phyloP scores from a whole-genome alignment of 2,797 vertebrate species.

The Neopelma chrysocephalum region DNA sequence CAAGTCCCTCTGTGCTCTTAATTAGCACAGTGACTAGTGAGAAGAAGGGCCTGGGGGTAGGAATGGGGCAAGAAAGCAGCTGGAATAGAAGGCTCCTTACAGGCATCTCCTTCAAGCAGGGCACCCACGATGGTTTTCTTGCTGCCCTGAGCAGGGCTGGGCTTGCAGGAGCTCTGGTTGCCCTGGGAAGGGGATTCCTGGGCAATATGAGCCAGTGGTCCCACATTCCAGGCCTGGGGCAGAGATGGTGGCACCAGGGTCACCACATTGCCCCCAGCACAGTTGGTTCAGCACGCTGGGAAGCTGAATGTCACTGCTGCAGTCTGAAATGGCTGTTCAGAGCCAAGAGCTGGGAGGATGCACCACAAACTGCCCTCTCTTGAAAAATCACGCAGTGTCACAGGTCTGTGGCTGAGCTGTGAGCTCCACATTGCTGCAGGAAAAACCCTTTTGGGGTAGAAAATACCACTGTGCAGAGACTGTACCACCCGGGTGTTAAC shows the following conservation, averaged over 20 bases:
- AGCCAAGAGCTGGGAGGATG: not conserved
- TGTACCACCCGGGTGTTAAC: accelerated
- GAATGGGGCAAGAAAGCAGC: not conserved
- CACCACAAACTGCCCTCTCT: not conserved
- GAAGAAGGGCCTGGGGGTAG: not conserved
- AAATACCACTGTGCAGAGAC: not conserved
- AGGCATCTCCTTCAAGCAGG: not conserved
- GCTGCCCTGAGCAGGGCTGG: not conserved
- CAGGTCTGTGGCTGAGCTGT: not conserved
- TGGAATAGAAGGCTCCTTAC: not conserved
- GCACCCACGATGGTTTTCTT: not conserved
- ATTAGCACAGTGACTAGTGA: not conserved
- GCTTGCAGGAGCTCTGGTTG: not conserved
- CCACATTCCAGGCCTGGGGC: not conserved
- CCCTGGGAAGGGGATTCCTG: not conserved
- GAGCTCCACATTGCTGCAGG: not conserved
- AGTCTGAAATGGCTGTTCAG: not conserved
- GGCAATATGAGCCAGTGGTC: not conserved
- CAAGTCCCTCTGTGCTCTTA: not conserved
- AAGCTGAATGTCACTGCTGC: not conserved
- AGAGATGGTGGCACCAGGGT: not conserved
- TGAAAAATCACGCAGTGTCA: accelerated
- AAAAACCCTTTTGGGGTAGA: not conserved
- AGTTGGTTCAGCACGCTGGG: not conserved
- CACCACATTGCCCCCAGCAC: not conserved